Base-by-base conservation (phyloP, 1,140 invertebrate species). In the Diorhabda carinulata region DNA sequence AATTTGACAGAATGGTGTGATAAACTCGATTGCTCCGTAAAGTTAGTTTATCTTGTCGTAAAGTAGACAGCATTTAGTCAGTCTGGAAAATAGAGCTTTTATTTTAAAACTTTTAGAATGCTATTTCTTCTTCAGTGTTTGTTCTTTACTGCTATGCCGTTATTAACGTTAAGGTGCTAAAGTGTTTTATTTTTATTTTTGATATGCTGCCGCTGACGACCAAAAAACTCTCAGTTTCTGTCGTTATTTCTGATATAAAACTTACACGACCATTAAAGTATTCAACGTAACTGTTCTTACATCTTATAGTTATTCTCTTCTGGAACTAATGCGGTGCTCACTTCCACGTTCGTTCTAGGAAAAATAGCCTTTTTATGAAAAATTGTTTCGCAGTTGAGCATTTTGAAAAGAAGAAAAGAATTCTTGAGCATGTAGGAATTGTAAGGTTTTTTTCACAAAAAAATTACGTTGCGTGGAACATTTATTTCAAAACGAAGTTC, bases 221-320 rank as follows among this genome's bases (percentile, higher is more conserved):
- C 47, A 8, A n/a, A n/a, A 52, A 52, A 52, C 47, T 43, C 43
- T 7, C 43, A n/a, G 61, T 44, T 62, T 6, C 61, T n/a, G 6
- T 5, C n/a, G n/a, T 43, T 62, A 62, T 62, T 62, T 9, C 61
- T 10, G 41, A 62, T 43, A 62, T 62, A 62, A 62, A 62, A 62
- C 43, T 42, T 44, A 44, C 41, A 43, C 6, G 44, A 62, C 61
- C 61, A 62, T 62, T 43, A 43, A 62, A 52, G 47, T 43, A 62
- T 62, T 62, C 61, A 44, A n/a, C 43, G 61, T 8, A 62, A 62
- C 43, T 62, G 61, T 43, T 62, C n/a, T 62, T 62, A 62, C 44
- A 62, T 62, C 43, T n/a, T 62, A 62, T 62, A 62, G 61, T 62
- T 25, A 43, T 62, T 62, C n/a, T 43, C 61, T 62, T 62, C 61